phyloP scores from a whole-genome alignment of 2,888 invertebrate genomes.

The Adineta ricciae region DNA sequence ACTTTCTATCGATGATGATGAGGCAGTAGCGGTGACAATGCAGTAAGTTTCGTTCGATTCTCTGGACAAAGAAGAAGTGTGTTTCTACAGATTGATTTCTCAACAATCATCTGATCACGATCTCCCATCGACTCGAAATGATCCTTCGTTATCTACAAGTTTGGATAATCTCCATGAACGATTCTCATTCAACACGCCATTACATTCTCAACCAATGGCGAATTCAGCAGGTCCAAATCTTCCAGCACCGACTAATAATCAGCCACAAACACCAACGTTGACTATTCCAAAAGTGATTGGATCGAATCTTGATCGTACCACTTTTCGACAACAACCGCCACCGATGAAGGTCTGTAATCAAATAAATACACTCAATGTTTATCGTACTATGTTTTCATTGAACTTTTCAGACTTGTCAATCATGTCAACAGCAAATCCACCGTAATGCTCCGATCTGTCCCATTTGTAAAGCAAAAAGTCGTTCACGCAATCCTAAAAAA shows the following conservation, averaged over 20 bases:
- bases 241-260: not conserved
- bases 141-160: not conserved
- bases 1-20: conserved; percentile 79
- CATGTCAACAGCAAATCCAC: conserved; percentile 54
- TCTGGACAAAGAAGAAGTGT: not conserved
- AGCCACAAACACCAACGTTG: not conserved
- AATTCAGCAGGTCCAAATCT: not conserved
- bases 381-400: not conserved
- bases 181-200: not conserved
- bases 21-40: conserved; percentile 51
- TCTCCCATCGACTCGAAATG: not conserved
- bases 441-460: conserved; percentile 99
- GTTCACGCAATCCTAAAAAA: conserved; percentile 56
- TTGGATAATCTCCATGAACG: not conserved
- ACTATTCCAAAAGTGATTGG: not conserved
- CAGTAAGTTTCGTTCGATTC: conserved; percentile 37
- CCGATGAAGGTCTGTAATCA: conserved; percentile 50
- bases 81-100: not conserved
- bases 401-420: conserved; percentile 46
- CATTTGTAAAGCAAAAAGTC: conserved; percentile 92
- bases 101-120: conserved; percentile 3
- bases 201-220: not conserved
- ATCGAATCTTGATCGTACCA: conserved; percentile 37
- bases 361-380: not conserved
- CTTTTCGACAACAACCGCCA: conserved; percentile 52